Evolutionary conservation across 2,113 vertebrate genomes (phyloP), one percentile per base, ranked within the genome.

Genomic region (Micromys minutus): DNA sequence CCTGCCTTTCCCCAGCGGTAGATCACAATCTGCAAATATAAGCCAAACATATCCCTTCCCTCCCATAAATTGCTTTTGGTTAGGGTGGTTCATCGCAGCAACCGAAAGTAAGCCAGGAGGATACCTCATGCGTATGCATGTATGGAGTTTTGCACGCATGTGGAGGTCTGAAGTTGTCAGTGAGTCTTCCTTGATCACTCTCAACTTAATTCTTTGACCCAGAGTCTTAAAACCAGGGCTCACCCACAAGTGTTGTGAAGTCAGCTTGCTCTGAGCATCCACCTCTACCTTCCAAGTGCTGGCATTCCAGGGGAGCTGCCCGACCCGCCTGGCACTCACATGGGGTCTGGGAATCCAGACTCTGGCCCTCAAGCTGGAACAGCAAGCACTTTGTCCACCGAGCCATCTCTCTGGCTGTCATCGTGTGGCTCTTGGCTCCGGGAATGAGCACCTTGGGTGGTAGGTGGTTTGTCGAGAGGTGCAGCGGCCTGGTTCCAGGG

Each of bases 381-480:
- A 34, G 16, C 42, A 63, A 84, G 39, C 26, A 5, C 57, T 31
- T 45, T 45, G 29, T 65, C 29, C 42, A 36, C 61, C 24, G 42
- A 85, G 42, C 61, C 59, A 45, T 34, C 81, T 47, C 59, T 16
- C 42, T 45, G 42, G 16, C 57, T 85, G 85, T 91, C 61, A 17
- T 69, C 69, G 12, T n/a, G 59, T 31, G 42, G 87, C 72, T 95
- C 65, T 59, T 10, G 77, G 88, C 65, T 72, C 88, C 92, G 76
- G 59, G 74, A 88, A 63, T 63, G 72, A 93, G 69, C 47, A 81
- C 15, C 63, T 69, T 57, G 84, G 67, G 36, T 13, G 92, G 26
- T 47, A 5, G 88, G 93, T 91, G 87, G n/a, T n/a, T n/a, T 95
- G 76, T 92, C 88, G 97, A 59, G 47, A 94, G 65, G 52, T 90